Evolutionary conservation across 2,113 vertebrate genomes (phyloP).

Genomic region (Budorcas taxicolor): DNA sequence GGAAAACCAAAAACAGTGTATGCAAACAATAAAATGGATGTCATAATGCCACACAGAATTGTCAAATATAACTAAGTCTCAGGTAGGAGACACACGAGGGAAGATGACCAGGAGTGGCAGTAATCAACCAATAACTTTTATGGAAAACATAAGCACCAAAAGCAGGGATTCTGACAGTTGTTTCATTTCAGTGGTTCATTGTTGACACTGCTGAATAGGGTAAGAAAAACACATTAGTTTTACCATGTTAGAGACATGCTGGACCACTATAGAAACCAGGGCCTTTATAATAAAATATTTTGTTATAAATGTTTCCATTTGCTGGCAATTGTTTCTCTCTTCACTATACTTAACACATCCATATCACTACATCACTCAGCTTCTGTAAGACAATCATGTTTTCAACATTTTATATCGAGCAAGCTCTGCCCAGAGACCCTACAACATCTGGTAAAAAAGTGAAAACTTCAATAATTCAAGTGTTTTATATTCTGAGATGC

Average conservation of each 20-base stretch:
- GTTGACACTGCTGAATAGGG: not conserved
- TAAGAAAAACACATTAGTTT: not conserved
- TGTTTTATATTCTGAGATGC: not conserved
- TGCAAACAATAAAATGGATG: not conserved
- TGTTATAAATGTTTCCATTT: not conserved
- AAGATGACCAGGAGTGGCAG: not conserved
- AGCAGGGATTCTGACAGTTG: not conserved
- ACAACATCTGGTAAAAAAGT: not conserved
- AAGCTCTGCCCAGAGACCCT: not conserved
- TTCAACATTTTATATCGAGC: not conserved
- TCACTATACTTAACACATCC: not conserved
- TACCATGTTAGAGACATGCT: not conserved
- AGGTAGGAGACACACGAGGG: not conserved
- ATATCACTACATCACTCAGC: not conserved
- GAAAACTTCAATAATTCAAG: not conserved
- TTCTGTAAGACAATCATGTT: not conserved
- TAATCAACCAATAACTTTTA: not conserved
- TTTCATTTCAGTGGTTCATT: not conserved
- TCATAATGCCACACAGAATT: not conserved
- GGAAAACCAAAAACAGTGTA: not conserved
- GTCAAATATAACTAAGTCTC: not conserved
- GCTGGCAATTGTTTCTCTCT: not conserved
- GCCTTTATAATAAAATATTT: not conserved
- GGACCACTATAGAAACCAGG: not conserved
- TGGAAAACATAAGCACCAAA: not conserved